Percentiles rank a stretch among this genome's conserved stretches.
These are phyloP conservation scores for Cacatua alba DNA, from an alignment of 2,113 vertebrate genomes.

Conservation along the genomic window DNA sequence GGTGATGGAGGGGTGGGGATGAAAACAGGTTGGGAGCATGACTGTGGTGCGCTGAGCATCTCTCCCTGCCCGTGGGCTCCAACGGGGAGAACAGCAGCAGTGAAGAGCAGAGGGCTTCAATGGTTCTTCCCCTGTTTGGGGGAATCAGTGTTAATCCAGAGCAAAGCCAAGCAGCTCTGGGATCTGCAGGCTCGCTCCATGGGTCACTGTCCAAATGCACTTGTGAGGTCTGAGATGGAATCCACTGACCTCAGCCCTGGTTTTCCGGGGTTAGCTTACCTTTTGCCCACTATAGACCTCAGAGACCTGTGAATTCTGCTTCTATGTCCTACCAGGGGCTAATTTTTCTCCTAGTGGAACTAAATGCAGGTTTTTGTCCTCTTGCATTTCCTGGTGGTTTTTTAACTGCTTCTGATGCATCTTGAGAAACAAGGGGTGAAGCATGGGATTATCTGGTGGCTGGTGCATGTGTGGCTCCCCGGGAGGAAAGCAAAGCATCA, in stretches of 20 bases:
- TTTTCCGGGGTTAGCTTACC: not conserved
- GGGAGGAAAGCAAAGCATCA: accelerated
- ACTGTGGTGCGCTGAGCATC: not conserved
- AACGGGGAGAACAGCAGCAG: accelerated
- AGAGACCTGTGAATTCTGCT: not conserved
- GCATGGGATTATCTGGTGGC: not conserved
- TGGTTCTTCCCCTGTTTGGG: not conserved
- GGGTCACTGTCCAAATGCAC: not conserved
- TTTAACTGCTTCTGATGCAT: not conserved
- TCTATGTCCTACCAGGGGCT: not conserved
- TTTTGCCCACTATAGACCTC: not conserved
- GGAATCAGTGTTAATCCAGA: accelerated
- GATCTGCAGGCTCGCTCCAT: not conserved
- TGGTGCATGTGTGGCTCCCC: not conserved
- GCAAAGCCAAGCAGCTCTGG: not conserved
- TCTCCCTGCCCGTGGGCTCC: not conserved
- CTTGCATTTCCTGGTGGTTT: not conserved
- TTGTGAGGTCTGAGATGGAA: not conserved
- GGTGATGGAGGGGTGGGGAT: not conserved
- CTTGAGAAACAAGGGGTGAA: not conserved
- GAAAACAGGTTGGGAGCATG: not conserved
- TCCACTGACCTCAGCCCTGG: not conserved
- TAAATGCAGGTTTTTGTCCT: not conserved
- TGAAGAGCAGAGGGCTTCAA: not conserved
- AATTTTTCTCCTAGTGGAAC: not conserved